Evolutionary conservation across 2,888 invertebrate genomes (phyloP), one percentile per base, ranked within the genome.

Genomic region (Tenthredo livida): DNA sequence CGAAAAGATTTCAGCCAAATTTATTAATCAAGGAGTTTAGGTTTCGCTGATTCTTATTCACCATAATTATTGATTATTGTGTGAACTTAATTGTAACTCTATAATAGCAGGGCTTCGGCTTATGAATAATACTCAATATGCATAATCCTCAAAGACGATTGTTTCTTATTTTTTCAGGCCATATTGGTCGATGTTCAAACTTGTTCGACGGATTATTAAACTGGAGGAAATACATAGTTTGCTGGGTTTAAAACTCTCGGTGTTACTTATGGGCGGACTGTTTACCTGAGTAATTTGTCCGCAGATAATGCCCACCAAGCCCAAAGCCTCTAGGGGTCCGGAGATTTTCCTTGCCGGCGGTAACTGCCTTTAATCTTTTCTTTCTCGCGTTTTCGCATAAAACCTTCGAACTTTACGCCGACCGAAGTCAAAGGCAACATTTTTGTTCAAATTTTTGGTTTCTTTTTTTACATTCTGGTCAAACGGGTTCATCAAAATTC

Each of bases 271-370:
- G 90, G 91, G 90, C 90, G 90, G 91, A 89, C 89, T 91, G 90
- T 92, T 92, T 92, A 91, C 91, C 90, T 90, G 91, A 89, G 89
- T 90, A 92, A 92, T 92, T 92, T 91, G 91, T 91, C 67, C 90
- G 89, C 72, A 86, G 86, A 91, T 89, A 91, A 92, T 90, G 87
- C 88, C 40, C 21, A 61, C 37, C 80, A 61, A 80, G 4, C 58
- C 80, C 61, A 80, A 80, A 80, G 33, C 61, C 58, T 80, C 40
- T 25, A 21, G 80, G 80, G 61, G 80, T 58, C 61, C 50, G 37
- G 33, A 80, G 80, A 80, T 80, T 61, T 80, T 80, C 3, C 25
- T 33, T 50, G 21, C 78, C 58, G 21, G 61, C 80, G 58, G 80
- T 54, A 54, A 21, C 21, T 80, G 37, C 61, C 80, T 61, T 61